phyloP scores from a whole-genome alignment of 53 echinoderm and acorn worm species.

The Zoroaster sp. region DNA sequence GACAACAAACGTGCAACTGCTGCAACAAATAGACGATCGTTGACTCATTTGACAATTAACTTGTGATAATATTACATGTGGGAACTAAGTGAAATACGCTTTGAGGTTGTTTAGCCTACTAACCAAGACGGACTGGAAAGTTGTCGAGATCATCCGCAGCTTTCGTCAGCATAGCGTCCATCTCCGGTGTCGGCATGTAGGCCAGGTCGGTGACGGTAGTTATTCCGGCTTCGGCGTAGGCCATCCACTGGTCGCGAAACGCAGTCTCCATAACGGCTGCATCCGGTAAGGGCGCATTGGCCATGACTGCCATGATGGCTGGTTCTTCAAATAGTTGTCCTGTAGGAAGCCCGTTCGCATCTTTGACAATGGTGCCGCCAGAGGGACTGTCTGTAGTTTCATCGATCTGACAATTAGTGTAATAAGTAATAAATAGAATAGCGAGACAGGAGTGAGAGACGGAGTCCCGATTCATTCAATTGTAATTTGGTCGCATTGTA shows the following conservation, averaged over 20 bases:
- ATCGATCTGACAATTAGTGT: not conserved
- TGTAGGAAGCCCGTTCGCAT: slow-evolving; percentile 47
- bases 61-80: too few species aligned
- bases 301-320: slow-evolving; percentile 41
- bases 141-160: slow-evolving; percentile 14
- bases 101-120: not conserved
- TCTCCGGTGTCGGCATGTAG: slow-evolving; percentile 43
- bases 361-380: slow-evolving; percentile 59
- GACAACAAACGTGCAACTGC: too few species aligned
- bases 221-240: slow-evolving; percentile 63
- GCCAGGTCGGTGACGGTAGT: slow-evolving; percentile 67
- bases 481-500: too few species aligned
- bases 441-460: too few species aligned
- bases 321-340: slow-evolving; percentile 66
- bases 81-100: too few species aligned
- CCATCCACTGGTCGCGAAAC: slow-evolving; percentile 14
- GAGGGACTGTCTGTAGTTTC: slow-evolving; percentile 12
- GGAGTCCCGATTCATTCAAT: too few species aligned
- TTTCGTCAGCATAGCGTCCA: slow-evolving; percentile 20
- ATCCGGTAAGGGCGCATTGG: slow-evolving; percentile 17
- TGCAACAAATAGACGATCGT: too few species aligned
- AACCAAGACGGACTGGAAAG: slow-evolving; percentile 47
- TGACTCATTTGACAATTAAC: too few species aligned
- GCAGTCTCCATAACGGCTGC: not conserved
- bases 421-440: not conserved